phyloP scores from a whole-genome alignment of 2,888 invertebrate genomes.

The Drosophila sordidula region DNA sequence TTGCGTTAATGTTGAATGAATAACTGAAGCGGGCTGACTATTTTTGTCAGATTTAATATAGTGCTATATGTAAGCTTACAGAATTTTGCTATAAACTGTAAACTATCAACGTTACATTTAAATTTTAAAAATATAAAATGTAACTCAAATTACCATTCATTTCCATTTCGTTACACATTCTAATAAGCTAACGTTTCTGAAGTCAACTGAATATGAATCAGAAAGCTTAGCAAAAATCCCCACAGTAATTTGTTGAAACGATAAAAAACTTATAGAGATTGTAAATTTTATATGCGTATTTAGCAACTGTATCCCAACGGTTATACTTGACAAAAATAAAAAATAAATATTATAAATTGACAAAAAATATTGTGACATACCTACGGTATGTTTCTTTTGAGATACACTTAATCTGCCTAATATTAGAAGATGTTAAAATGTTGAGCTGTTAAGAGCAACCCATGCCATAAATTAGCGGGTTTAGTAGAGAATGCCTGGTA shows the following conservation, averaged over 20 bases:
- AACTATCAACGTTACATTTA: neutral
- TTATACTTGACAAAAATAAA: neutral
- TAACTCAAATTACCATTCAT: slow-evolving; percentile 2
- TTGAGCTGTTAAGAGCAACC: slow-evolving; percentile 15
- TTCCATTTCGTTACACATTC: neutral
- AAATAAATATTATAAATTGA: neutral
- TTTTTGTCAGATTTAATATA: no score
- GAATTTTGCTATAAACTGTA: neutral
- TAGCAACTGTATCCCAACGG: neutral
- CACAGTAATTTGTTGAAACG: neutral
- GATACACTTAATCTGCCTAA: neutral
- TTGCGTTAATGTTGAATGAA: no score
- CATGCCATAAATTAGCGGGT: slow-evolving; percentile 35
- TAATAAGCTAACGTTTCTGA: slow-evolving; percentile 5
- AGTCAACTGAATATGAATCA: slow-evolving; percentile 16
- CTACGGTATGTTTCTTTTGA: slow-evolving; percentile 1
- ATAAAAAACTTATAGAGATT: neutral
- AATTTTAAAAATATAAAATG: neutral
- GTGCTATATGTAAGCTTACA: no score
- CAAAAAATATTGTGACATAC: no score
- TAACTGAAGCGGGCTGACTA: no score
- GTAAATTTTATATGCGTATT: neutral
- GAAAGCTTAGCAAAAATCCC: neutral
- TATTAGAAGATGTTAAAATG: slow-evolving; percentile 30
- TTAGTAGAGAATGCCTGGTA: slow-evolving; percentile 8